Base-by-base conservation (phyloP, 53 echinoderm and acorn worm species). In the Astropecten irregularis region DNA sequence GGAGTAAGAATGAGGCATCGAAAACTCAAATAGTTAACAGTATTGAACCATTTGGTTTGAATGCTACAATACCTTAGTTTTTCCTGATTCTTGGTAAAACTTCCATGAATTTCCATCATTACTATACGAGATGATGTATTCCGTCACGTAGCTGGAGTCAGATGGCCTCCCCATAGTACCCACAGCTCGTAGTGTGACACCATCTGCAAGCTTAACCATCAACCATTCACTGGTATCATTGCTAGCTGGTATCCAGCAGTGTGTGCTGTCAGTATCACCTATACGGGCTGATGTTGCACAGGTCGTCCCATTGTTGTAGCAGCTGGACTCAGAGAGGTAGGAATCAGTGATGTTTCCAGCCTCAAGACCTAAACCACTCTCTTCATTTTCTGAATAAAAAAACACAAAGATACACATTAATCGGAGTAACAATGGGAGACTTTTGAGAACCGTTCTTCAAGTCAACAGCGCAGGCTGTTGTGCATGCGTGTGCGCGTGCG, bases 171-270 rank as follows among this genome's bases (percentile, higher is more conserved):
- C 93, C 10, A 51, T 90, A 3, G 85, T 88, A 16, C 84, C 90
- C n/a, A 93, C 84, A 56, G 84, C 84, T 27, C 65, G 84, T 48
- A 93, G 60, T 0, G 79, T 67, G 67, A 93, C 54, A 38, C 83
- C 69, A 49, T 90, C 85, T 10, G 71, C 81, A 26, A 87, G 70
- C 9, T 56, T 67, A 3, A 90, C 74, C 71, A 87, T 84, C 11
- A 93, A 40, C 87, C 87, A 93, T 28, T 69, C 88, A 2, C 49
- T 68, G 44, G 72, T 71, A 58, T 60, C 65, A 9, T 51, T 54
- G 20, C 66, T 88, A 13, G 71, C 58, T 11, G 93, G 87, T 84
- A 84, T 81, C 93, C 93, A 93, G 81, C 93, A 93, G 40, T 66
- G 88, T 22, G 87, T 72, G 66, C 50, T 69, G 81, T 87, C 77